These are phyloP conservation scores for Dryocosmus kuriphilus DNA, from an alignment of 2,888 invertebrate genomes.

Conservation along the genomic window DNA sequence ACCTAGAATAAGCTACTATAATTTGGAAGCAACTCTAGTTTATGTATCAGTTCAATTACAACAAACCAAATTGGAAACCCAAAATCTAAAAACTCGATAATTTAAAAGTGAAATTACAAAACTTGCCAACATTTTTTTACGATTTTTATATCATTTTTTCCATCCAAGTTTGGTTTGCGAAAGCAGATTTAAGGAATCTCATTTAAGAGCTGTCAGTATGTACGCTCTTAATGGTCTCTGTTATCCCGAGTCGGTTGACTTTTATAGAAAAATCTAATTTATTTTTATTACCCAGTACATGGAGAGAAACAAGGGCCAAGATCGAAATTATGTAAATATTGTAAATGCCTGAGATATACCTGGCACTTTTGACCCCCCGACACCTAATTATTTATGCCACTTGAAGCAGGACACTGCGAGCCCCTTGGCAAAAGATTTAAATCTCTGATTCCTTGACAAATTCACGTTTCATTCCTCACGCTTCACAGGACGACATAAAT, in stretches of 20 bases:
- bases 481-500: neutral
- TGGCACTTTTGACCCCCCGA: neutral
- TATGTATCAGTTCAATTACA: neutral
- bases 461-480: neutral
- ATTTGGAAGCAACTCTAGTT: neutral
- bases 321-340: constrained; percentile 16
- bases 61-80: neutral
- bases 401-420: neutral
- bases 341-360: neutral
- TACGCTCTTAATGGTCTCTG: neutral
- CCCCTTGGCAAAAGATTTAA: constrained; percentile 2
- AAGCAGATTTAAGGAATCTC: neutral
- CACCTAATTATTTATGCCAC: constrained; percentile 5
- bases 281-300: constrained; percentile 1
- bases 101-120: neutral
- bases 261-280: constrained; percentile 6
- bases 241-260: neutral
- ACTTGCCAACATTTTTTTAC: neutral
- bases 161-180: neutral
- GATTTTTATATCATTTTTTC: neutral
- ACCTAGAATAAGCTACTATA: too few species aligned
- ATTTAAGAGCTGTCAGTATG: neutral
- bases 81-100: neutral
- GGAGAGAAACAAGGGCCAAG: constrained; percentile 2
- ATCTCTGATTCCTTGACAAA: neutral